Evolutionary conservation across 2,888 invertebrate species (phyloP), one percentile per base, ranked within the genome.

Genomic region (Polydrusus cervinus): DNA sequence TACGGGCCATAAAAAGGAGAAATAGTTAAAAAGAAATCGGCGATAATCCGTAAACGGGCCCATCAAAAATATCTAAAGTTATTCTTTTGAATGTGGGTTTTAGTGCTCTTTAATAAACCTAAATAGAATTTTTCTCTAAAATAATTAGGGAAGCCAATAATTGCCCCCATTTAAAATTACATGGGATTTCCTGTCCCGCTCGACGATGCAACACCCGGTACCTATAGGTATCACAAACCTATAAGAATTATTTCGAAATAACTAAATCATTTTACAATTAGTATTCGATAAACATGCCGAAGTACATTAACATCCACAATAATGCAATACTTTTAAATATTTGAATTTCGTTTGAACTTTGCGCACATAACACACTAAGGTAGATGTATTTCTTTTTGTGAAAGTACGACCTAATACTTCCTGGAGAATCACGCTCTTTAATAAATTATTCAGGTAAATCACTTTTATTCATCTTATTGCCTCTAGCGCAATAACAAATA

Each of bases 381-480:
- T 34, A 34, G 34, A 10, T 20, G 30, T 60, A 18, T 60, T 57
- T 68, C 57, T 61, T 61, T 45, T 51, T 43, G 62, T 51, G 70
- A 70, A 70, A 70, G 70, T 70, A 16, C 40, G 6, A 43, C 18
- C 40, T 61, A 49, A 40, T 47, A 61, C 62, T 70, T 70, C 70
- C 60, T 70, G 18, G 18, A 51, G 16, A 61, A 60, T 51, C 62
- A 53, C 34, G 16, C 20, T 62, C 60, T 69, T 66, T 13, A 38
- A 53, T 14, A 67, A 55, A 18, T 18, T 47, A 20, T 53, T 57
- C 20, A 49, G 51, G 51, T 38, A 70, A 38, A 51, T 34, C 49
- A 38, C 20, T 40, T 34, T 34, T 14, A 11, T 40, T 70, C 47
- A 64, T 64, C 64, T 49, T 16, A n/a, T 47, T 14, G 11, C 64